Conservation (phyloP, 2,888 invertebrate genomes). For the Portevinia maculata region DNA sequence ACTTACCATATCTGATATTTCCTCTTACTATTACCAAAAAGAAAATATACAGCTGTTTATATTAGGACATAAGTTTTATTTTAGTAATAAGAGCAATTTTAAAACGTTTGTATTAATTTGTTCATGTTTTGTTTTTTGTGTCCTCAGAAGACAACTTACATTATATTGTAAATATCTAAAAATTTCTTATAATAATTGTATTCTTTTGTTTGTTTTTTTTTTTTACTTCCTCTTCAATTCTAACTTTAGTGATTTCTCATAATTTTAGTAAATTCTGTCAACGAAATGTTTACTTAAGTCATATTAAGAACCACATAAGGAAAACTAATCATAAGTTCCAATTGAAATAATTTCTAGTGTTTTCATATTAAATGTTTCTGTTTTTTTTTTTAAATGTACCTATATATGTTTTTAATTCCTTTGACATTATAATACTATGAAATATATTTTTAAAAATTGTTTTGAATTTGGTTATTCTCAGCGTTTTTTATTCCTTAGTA, state of each 20-base stretch:
- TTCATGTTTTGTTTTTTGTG: slow-evolving; percentile 53
- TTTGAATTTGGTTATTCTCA: slow-evolving; percentile 15
- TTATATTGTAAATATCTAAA: slow-evolving; percentile 72
- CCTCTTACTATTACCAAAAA: neutral
- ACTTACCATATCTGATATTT: too few species aligned
- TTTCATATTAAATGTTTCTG: slow-evolving; percentile 28
- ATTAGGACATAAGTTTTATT: slow-evolving; percentile 73
- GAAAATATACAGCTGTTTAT: neutral
- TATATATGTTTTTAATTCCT: slow-evolving; percentile 31
- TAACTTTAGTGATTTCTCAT: slow-evolving; percentile 6
- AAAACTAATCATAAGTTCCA: slow-evolving; percentile 73
- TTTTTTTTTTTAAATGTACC: neutral
- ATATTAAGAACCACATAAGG: slow-evolving; percentile 68
- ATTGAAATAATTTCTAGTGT: slow-evolving; percentile 66
- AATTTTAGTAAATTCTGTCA: slow-evolving; percentile 18
- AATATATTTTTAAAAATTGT: slow-evolving; percentile 34
- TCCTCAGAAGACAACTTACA: slow-evolving; percentile 60
- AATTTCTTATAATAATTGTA: slow-evolving; percentile 62
- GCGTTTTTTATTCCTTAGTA: slow-evolving; percentile 14
- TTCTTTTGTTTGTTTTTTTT: slow-evolving; percentile 13
- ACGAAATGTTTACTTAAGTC: slow-evolving; percentile 60
- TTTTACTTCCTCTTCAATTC: slow-evolving; percentile 23
- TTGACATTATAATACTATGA: slow-evolving; percentile 26
- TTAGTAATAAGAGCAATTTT: slow-evolving; percentile 74
- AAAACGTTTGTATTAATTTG: slow-evolving; percentile 67